Percentiles rank a stretch among this genome's conserved stretches.
Conservation (phyloP, 2,888 invertebrate genomes). For the Cordilura impudica region DNA sequence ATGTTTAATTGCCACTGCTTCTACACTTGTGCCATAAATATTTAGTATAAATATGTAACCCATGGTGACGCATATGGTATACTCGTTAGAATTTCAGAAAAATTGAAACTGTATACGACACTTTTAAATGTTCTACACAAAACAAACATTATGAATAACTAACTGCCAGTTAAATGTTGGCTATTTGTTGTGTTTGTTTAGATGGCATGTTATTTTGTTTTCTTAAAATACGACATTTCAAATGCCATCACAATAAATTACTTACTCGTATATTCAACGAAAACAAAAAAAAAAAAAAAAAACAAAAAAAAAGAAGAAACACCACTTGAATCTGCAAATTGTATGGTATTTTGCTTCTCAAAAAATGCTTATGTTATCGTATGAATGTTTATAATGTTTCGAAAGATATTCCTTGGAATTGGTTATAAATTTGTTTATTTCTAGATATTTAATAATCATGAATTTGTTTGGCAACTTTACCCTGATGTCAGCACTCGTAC, state of each 20-base stretch:
- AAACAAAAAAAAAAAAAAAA: neutral
- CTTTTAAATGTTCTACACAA: neutral
- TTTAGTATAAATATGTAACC: constrained; percentile 3
- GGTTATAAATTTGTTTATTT: neutral
- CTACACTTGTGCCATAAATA: neutral
- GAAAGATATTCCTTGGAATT: neutral
- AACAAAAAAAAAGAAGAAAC: constrained; percentile 10
- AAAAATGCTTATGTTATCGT: no score
- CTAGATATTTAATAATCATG: neutral
- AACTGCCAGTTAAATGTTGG: constrained; percentile 4
- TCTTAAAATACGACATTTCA: neutral
- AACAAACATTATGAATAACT: constrained; percentile 6
- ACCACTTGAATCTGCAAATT: constrained; percentile 48
- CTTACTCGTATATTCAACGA: neutral
- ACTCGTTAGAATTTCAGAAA: constrained; percentile 26
- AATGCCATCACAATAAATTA: constrained; percentile 53
- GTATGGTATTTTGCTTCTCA: neutral
- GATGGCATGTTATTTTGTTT: constrained; percentile 12
- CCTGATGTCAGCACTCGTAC: no score
- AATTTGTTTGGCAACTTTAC: neutral
- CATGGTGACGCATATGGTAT: constrained; percentile 43
- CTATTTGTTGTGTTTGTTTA: neutral
- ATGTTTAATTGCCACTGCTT: constrained; percentile 7
- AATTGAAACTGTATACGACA: neutral
- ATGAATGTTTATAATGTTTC: neutral